Conservation (phyloP, 2,113 vertebrate species). For the Isurus oxyrinchus region DNA sequence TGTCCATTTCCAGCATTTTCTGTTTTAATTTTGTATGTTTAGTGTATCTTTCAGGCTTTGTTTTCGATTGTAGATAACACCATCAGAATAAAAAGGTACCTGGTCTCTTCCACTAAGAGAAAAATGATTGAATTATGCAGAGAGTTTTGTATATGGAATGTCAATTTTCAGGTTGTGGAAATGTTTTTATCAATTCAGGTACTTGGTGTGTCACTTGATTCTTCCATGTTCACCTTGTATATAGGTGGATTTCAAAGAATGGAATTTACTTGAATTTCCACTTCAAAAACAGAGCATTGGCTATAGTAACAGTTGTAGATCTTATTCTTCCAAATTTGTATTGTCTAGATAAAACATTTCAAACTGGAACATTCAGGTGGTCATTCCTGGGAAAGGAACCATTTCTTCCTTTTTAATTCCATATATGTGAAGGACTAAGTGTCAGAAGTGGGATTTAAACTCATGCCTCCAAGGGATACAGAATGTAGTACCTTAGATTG, state of each 20-base stretch:
- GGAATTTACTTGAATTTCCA: not conserved
- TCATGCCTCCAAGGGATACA: too few relatives aligned
- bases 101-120: not conserved
- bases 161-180: not conserved
- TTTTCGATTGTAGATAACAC: not conserved
- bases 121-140: not conserved
- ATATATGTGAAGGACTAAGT: too few relatives aligned
- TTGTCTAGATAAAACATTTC: not conserved
- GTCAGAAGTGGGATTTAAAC: too few relatives aligned
- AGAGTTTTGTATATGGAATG: not conserved
- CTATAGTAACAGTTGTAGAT: not conserved
- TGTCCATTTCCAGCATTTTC: not conserved
- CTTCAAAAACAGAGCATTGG: not conserved
- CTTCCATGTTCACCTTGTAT: not conserved
- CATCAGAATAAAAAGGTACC: not conserved
- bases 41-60: not conserved
- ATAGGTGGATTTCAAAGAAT: not conserved
- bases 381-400: not conserved
- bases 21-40: not conserved
- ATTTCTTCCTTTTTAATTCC: not conserved
- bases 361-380: not conserved
- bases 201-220: not conserved
- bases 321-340: not conserved
- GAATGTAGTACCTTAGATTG: too few relatives aligned
- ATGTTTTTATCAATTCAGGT: not conserved